Conservation (phyloP, 2,797 vertebrate species). For the Liasis olivaceus region DNA sequence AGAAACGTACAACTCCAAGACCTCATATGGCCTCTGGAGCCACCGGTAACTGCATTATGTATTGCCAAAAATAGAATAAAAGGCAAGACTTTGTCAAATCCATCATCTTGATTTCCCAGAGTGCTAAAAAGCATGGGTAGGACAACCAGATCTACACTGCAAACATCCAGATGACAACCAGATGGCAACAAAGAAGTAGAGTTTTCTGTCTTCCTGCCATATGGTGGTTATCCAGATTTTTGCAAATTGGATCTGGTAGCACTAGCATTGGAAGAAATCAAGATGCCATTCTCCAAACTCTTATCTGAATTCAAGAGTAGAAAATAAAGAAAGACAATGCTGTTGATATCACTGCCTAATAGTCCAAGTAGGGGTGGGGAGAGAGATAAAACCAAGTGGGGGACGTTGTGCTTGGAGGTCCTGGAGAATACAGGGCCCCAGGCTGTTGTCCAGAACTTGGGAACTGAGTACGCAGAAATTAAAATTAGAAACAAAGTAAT, state of each 20-base stretch:
- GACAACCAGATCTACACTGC: background rate
- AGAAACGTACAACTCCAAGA: background rate
- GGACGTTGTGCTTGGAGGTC: background rate
- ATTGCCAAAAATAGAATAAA: background rate
- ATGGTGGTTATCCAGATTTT: background rate
- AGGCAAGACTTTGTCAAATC: background rate
- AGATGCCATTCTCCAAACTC: background rate
- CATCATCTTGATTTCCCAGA: background rate
- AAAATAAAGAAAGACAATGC: background rate
- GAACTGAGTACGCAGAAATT: too few species aligned
- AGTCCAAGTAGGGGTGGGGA: background rate
- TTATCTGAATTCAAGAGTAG: background rate
- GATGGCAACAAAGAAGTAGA: background rate
- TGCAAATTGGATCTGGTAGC: background rate
- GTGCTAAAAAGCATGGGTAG: background rate
- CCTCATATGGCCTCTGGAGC: background rate
- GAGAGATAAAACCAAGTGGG: too few species aligned
- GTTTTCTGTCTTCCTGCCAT: background rate
- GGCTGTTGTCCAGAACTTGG: background rate
- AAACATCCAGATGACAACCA: background rate
- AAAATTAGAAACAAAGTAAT: background rate
- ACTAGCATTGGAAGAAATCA: background rate
- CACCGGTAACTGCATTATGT: background rate
- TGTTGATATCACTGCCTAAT: background rate
- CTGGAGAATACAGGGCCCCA: background rate